Evolutionary conservation across 1,140 invertebrate species (phyloP).

Genomic region (Thaumetopoea pityocampa): DNA sequence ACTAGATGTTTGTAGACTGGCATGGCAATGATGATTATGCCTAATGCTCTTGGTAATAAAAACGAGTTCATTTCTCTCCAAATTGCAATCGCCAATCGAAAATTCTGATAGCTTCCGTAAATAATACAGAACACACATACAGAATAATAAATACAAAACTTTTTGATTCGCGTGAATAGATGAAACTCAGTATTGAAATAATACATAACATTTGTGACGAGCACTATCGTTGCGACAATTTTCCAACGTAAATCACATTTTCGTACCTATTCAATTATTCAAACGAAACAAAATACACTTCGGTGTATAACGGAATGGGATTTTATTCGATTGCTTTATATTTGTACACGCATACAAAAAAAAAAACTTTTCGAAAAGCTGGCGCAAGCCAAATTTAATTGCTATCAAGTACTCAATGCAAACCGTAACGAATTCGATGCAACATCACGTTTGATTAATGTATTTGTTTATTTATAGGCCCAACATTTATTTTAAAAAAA

Average conservation of each 20-base stretch:
- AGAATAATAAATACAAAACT: too few relatives aligned
- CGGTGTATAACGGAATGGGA: slow-evolving; percentile 4
- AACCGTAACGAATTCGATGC: slow-evolving; percentile 4
- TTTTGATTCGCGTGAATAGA: too few relatives aligned
- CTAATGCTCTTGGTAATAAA: too few relatives aligned
- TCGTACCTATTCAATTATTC: slow-evolving; percentile 2
- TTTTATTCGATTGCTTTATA: slow-evolving; percentile 16
- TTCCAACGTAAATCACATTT: slow-evolving; percentile 9
- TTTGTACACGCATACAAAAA: slow-evolving; percentile 17
- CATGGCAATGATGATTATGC: too few relatives aligned
- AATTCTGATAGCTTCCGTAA: too few relatives aligned
- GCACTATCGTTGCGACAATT: neutral
- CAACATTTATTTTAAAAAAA: too few relatives aligned
- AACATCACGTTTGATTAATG: neutral
- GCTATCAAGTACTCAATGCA: slow-evolving; percentile 8
- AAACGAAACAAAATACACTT: neutral
- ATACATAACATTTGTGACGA: too few relatives aligned
- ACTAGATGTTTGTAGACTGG: too few relatives aligned
- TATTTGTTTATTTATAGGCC: too few relatives aligned
- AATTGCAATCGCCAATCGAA: too few relatives aligned
- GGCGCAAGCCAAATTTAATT: slow-evolving; percentile 17
- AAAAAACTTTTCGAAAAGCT: slow-evolving; percentile 9
- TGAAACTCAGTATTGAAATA: slow-evolving; percentile 6
- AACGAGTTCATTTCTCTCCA: too few relatives aligned
- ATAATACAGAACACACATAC: too few relatives aligned